Conservation (phyloP, 64 coral and sea anemone genomes). For the Pachyseris speciosa region DNA sequence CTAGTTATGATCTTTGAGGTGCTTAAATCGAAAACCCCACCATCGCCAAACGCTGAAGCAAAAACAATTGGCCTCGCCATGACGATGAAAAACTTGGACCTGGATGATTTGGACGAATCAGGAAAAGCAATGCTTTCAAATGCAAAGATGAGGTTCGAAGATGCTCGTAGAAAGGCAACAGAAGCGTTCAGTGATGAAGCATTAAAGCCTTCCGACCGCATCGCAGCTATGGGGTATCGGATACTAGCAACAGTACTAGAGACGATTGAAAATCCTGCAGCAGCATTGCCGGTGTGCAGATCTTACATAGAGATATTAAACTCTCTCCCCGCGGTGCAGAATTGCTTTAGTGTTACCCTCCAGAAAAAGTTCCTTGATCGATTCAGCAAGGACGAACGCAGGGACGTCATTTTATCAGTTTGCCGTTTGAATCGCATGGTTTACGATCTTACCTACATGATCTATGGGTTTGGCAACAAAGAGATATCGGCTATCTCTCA, state of each 20-base stretch:
- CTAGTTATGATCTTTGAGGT: neutral
- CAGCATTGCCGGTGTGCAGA: neutral
- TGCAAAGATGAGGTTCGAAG: conserved; percentile 46
- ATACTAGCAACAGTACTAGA: conserved; percentile 40
- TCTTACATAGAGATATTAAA: conserved; percentile 10
- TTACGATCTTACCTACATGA: conserved; percentile 27
- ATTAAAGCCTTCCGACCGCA: neutral
- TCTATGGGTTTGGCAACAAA: neutral
- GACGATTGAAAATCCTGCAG: neutral
- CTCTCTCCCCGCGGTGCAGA: conserved; percentile 10
- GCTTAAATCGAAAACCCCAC: neutral
- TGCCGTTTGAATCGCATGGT: conserved; percentile 29
- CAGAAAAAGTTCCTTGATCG: neutral
- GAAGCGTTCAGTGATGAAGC: conserved; percentile 47
- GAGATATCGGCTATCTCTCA: neutral
- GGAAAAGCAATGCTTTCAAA: neutral
- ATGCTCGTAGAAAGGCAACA: conserved; percentile 22
- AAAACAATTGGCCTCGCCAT: neutral
- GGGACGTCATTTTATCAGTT: neutral
- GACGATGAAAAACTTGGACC: neutral
- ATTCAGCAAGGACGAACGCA: conserved; percentile 42
- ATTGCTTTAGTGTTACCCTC: neutral
- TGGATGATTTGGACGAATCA: neutral
- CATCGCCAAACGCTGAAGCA: neutral
- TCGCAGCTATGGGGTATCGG: conserved; percentile 20